These are phyloP conservation scores for Pimpla rufipes DNA, from an alignment of 2,888 invertebrate genomes.

Conservation along the genomic window DNA sequence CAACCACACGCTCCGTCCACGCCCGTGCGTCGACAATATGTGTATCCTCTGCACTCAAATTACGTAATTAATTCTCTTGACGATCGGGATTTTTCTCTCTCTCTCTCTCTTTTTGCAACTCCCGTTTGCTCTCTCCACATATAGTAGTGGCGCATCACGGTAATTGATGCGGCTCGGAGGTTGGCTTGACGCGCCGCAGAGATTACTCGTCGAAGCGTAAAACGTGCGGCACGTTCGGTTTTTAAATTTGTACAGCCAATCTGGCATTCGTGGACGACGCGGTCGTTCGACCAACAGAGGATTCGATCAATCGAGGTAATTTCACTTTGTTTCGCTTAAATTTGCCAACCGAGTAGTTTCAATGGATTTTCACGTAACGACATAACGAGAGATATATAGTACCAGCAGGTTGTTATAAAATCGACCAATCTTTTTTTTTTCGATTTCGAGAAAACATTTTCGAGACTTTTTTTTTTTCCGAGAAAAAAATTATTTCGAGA, in stretches of 20 bases:
- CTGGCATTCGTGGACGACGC: neutral
- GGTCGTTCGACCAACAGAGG: neutral
- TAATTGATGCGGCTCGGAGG: slow-evolving; percentile 6
- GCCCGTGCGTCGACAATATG: neutral
- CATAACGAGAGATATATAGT: no score
- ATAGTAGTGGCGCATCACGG: neutral
- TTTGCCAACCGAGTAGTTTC: slow-evolving; percentile 1
- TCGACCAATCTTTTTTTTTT: no score
- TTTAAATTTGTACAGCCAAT: slow-evolving; percentile 29
- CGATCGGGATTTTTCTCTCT: slow-evolving; percentile 16
- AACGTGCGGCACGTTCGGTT: slow-evolving; percentile 8
- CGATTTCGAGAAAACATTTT: no score
- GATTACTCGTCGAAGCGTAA: neutral
- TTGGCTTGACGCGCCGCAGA: neutral
- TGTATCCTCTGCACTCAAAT: neutral
- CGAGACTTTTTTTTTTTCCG: no score
- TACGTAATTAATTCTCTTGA: neutral
- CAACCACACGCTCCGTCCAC: neutral
- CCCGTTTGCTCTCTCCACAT: neutral
- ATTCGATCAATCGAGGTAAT: slow-evolving; percentile 56
- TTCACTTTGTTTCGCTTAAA: slow-evolving; percentile 40
- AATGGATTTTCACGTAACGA: slow-evolving; percentile 19
- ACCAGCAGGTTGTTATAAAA: no score
- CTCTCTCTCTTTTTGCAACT: neutral
- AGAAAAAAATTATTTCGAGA: no score